phyloP scores from a whole-genome alignment of 2,888 invertebrate species.

The Drosophila falleni region DNA sequence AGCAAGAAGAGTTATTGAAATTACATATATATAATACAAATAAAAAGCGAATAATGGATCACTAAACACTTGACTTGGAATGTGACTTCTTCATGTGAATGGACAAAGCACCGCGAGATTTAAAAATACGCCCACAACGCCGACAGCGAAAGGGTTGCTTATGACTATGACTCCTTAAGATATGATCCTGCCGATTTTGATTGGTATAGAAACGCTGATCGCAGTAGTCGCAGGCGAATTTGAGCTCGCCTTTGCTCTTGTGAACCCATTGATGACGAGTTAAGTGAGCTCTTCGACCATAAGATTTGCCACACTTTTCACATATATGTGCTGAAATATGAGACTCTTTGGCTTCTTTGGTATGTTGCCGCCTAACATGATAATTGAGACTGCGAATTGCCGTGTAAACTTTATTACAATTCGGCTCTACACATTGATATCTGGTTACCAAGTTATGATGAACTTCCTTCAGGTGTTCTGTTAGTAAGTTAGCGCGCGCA shows the following conservation, averaged over 20 bases:
- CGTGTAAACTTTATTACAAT: constrained; percentile 63
- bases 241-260: constrained; percentile 28
- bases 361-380: constrained; percentile 49
- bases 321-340: constrained; percentile 53
- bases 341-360: not conserved
- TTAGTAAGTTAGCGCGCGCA: constrained; percentile 48
- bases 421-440: constrained; percentile 36
- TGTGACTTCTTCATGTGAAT: constrained; percentile 9
- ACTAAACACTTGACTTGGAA: constrained; percentile 20
- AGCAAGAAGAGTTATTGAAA: constrained; percentile 75
- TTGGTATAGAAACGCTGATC: constrained; percentile 65
- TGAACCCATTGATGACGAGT: constrained; percentile 65
- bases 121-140: constrained; percentile 72
- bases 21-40: constrained; percentile 50
- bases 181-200: constrained; percentile 70
- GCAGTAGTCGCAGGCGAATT: constrained; percentile 47
- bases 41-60: constrained; percentile 67
- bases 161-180: constrained; percentile 69
- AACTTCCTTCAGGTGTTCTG: constrained; percentile 41
- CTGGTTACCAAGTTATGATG: constrained; percentile 33
- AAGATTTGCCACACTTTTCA: constrained; percentile 78
- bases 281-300: constrained; percentile 56
- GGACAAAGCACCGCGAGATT: constrained; percentile 54
- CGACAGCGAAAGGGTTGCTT: constrained; percentile 69
- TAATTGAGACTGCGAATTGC: constrained; percentile 66